Evolutionary conservation across 2,888 invertebrate genomes (phyloP).

Genomic region (Hyposoter dolosus): DNA sequence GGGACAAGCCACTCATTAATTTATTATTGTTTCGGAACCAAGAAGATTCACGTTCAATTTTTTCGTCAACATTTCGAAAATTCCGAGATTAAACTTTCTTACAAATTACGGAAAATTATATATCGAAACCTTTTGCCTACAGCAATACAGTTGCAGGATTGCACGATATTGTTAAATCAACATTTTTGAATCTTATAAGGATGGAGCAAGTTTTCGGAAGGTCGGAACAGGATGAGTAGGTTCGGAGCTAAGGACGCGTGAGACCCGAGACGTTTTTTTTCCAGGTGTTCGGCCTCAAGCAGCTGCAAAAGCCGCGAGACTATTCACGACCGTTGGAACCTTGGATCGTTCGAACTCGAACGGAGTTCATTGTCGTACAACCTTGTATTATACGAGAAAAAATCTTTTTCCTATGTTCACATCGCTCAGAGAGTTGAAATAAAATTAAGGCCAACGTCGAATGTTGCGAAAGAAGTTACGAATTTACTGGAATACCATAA

Average conservation of each 20-base stretch:
- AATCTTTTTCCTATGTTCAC: background rate
- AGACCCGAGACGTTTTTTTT: constrained; percentile 6
- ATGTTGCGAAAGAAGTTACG: background rate
- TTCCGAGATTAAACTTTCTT: background rate
- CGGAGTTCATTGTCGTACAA: background rate
- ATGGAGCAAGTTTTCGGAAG: constrained; percentile 20
- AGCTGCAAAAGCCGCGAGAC: constrained; percentile 15
- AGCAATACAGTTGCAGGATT: background rate
- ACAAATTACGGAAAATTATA: background rate
- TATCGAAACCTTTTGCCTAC: background rate
- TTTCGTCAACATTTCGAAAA: background rate
- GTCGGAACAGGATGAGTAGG: background rate
- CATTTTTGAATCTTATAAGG: constrained; percentile 1
- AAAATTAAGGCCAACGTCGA: background rate
- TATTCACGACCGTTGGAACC: constrained; percentile 6
- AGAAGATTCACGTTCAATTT: background rate
- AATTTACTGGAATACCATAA: background rate
- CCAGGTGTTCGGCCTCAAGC: constrained; percentile 21
- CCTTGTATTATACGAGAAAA: background rate
- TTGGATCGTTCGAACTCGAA: constrained; percentile 6
- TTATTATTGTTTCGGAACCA: background rate
- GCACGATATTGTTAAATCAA: background rate
- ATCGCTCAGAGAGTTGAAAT: background rate
- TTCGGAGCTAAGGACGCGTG: background rate
- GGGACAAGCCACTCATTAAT: background rate